A percentile compares a stretch with the other conserved stretches of the same genome.
phyloP scores from a whole-genome alignment of 2,797 vertebrate species.

The Alauda arvensis region DNA sequence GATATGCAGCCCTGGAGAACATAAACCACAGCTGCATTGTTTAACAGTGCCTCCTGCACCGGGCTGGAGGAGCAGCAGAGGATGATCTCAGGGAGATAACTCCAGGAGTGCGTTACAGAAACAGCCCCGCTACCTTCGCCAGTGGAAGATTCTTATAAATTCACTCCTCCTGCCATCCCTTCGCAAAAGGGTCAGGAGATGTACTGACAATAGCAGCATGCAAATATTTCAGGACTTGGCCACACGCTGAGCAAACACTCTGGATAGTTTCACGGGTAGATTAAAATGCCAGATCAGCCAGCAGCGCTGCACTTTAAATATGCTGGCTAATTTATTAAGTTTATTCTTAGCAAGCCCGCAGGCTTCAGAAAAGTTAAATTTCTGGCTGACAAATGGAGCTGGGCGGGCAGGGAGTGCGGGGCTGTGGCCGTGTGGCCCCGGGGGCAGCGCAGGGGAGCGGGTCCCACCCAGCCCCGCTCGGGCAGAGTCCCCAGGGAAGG shows the following conservation, averaged over 20 bases:
- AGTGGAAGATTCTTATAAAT: constrained; percentile 69
- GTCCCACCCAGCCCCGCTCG: background rate
- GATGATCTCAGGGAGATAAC: constrained; percentile 59
- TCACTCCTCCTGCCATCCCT: constrained; percentile 54
- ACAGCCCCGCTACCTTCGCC: constrained; percentile 40
- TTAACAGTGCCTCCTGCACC: constrained; percentile 44
- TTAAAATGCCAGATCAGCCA: constrained; percentile 62
- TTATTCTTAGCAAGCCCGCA: constrained; percentile 65
- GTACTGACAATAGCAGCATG: constrained; percentile 68
- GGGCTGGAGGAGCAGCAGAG: background rate
- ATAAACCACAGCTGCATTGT: constrained; percentile 57
- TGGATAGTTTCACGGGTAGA: constrained; percentile 65
- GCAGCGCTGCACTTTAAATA: constrained; percentile 53
- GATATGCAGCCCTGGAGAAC: constrained; percentile 54
- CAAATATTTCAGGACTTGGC: constrained; percentile 68
- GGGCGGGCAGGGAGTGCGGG: background rate
- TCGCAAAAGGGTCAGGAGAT: constrained; percentile 60
- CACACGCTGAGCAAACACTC: constrained; percentile 66
- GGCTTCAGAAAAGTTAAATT: constrained; percentile 65
- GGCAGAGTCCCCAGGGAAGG: background rate
- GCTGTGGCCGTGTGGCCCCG: background rate
- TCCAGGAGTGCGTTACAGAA: constrained; percentile 25
- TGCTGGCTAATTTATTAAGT: constrained; percentile 63
- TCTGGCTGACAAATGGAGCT: constrained; percentile 49
- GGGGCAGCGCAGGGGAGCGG: background rate